Conservation (phyloP, 2,797 vertebrate species). For the Schizothorax lantsangensis region DNA sequence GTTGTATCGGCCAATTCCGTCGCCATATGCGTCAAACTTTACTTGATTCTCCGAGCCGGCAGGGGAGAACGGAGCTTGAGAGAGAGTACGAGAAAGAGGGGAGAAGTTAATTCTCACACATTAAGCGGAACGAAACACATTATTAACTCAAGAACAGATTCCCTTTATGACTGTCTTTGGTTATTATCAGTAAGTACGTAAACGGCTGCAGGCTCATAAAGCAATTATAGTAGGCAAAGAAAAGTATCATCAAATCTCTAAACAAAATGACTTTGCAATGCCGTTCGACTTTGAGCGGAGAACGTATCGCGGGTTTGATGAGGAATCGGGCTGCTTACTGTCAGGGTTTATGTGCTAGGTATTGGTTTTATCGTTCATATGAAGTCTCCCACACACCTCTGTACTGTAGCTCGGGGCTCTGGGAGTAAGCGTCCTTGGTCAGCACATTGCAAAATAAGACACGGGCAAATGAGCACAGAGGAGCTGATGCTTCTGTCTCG, state of each 20-base stretch:
- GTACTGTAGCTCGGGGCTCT: constrained; percentile 39
- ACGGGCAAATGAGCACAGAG: constrained; percentile 46
- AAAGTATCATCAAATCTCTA: constrained; percentile 21
- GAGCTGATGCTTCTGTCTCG: constrained; percentile 50
- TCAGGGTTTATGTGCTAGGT: constrained; percentile 38
- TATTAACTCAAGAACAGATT: constrained; percentile 39
- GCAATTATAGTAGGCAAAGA: constrained; percentile 44
- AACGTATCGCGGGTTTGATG: background rate
- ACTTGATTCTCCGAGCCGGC: constrained; percentile 86
- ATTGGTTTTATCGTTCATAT: constrained; percentile 41
- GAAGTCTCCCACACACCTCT: constrained; percentile 48
- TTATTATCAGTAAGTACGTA: constrained; percentile 41
- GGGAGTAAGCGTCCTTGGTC: constrained; percentile 41
- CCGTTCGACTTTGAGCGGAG: background rate
- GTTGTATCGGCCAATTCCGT: constrained; percentile 95
- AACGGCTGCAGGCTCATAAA: constrained; percentile 55
- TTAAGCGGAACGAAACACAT: constrained; percentile 21
- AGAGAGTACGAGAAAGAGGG: constrained; percentile 44
- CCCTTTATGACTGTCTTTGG: constrained; percentile 31
- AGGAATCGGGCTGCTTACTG: constrained; percentile 20
- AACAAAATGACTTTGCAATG: constrained; percentile 10
- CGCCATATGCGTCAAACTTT: constrained; percentile 95
- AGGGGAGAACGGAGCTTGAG: constrained; percentile 89
- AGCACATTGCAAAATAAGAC: constrained; percentile 52
- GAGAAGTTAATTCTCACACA: constrained; percentile 25